Base-by-base conservation (phyloP, 2,797 vertebrate genomes). In the Enoplosus armatus region DNA sequence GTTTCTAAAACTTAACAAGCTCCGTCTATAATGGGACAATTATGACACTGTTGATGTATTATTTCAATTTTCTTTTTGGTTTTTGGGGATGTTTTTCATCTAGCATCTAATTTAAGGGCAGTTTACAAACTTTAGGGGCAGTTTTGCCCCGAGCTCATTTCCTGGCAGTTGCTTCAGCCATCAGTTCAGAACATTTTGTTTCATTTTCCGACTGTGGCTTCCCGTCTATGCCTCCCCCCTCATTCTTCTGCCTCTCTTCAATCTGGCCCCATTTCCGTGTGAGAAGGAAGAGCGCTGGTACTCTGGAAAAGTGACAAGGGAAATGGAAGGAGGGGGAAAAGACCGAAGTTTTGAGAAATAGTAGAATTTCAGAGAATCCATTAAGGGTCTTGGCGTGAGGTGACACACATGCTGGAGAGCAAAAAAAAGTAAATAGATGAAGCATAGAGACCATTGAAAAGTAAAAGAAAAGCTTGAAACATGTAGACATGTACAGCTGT, bases 101-200 rank as follows among this genome's bases (percentile, higher is more conserved):
- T 55, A 53, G 66, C 5, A 45, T 68, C 43, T 60, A 12, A 64
- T 79, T 83, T 64, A 48, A 10, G 62, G 47, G 51, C 65, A 75
- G 77, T 79, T 83, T 43, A 27, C 64, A 76, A 84, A 80, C 54
- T 70, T 81, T 16, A 48, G 51, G 75, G 54, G 43, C 41, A 66
- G 65, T 86, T 83, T 86, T 2, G 2, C 71, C 35, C 11, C 7
- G 8, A 22, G 59, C 74, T 90, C 68, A 90, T 89, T 93, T 94
- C 86, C 91, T 91, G 89, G 90, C 82, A 92, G 76, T 79, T 39
- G 29, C 77, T 82, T 82, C 70, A 73, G 83, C 55, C 65, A 41
- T 77, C 74, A 75, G 73, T 85, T 87, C 48, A 92, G 91, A 89
- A 93, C 93, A 93, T 94, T 94, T 91, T 92, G 93, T 94, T 83